Percentiles rank a stretch among this genome's conserved stretches.
Conservation (phyloP, 2,113 vertebrate genomes). For the Apteryx owenii region DNA sequence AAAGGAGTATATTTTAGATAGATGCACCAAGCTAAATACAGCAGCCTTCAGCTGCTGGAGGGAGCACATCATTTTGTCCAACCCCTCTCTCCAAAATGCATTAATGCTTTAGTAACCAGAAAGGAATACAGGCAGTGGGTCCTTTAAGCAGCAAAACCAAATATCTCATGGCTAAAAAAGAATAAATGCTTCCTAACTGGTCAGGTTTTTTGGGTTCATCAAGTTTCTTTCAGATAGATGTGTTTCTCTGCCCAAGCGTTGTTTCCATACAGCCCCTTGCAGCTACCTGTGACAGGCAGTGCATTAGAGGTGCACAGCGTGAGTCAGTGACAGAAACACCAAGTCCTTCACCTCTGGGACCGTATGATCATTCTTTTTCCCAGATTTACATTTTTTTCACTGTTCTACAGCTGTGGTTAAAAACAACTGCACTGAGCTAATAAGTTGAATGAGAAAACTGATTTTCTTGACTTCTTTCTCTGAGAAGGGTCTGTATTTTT, state of each 20-base stretch:
- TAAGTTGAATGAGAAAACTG: background rate
- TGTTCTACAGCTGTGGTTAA: background rate
- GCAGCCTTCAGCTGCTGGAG: background rate
- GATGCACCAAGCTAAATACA: background rate
- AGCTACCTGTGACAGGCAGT: background rate
- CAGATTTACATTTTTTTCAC: background rate
- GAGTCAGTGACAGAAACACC: background rate
- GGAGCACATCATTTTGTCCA: background rate
- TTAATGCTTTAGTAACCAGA: background rate
- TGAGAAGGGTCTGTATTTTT: background rate
- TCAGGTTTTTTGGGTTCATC: background rate
- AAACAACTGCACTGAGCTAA: background rate
- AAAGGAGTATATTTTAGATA: slow-evolving; percentile 13
- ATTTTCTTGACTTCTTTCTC: background rate
- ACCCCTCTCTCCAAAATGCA: background rate
- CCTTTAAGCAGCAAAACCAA: background rate
- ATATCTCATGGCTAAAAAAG: background rate
- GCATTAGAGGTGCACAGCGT: background rate
- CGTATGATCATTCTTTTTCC: background rate
- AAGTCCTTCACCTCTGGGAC: background rate
- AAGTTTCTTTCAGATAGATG: background rate
- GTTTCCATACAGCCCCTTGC: background rate
- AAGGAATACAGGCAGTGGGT: background rate
- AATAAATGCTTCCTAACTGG: background rate
- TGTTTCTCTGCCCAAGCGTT: background rate